A percentile compares a stretch with the other conserved stretches of the same genome.
phyloP scores from a whole-genome alignment of 1,140 invertebrate genomes.

The Uloborus diversus region DNA sequence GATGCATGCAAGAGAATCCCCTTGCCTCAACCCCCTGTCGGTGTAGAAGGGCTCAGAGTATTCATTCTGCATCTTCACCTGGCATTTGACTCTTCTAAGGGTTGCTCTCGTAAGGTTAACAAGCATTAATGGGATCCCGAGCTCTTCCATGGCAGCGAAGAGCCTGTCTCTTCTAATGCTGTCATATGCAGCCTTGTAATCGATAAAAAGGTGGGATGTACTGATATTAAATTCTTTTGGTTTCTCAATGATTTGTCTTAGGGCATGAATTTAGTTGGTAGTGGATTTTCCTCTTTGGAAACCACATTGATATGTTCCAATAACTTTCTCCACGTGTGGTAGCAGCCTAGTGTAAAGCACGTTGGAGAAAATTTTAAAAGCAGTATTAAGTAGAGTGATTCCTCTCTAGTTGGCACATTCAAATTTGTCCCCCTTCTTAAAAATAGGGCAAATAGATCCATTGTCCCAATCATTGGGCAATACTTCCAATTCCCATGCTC shows the following conservation, averaged over 20 bases:
- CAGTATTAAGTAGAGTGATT: neutral
- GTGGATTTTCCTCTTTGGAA: neutral
- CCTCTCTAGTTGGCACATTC: neutral
- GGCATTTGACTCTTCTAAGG: constrained; percentile 11
- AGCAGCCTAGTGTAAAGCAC: neutral
- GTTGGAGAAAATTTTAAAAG: neutral
- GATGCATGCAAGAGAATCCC: neutral
- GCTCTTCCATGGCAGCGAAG: neutral
- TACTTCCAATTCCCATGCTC: neutral
- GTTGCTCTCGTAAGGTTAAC: too few species aligned
- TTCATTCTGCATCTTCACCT: neutral
- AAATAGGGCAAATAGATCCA: neutral
- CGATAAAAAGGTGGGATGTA: neutral
- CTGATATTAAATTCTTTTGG: neutral
- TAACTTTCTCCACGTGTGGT: neutral
- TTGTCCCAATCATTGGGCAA: neutral
- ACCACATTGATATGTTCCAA: neutral
- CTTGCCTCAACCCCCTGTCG: neutral
- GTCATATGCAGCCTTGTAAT: neutral
- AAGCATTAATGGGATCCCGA: neutral
- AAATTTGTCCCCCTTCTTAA: neutral
- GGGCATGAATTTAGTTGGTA: neutral
- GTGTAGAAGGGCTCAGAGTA: neutral
- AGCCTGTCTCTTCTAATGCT: neutral
- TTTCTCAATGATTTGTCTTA: neutral